Evolutionary conservation across 2,888 invertebrate genomes (phyloP), one percentile per base, ranked within the genome.

Genomic region (Ischnus inquisitorius): DNA sequence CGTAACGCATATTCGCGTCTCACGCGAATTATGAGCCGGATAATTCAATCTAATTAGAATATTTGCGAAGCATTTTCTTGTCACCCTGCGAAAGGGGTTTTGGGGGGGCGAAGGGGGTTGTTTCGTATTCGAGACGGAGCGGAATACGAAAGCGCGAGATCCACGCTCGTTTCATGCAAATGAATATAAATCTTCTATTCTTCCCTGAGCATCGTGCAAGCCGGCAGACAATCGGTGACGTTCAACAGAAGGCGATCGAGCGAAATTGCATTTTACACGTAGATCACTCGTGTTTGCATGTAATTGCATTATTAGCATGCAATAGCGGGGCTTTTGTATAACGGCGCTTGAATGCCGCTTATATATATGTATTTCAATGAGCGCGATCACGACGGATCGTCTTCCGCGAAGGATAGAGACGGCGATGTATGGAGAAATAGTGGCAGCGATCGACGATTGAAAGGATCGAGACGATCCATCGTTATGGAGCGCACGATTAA

Each of bases 391-490:
- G 34, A 60, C 3, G 25, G 34, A n/a, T 28, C 60, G 43, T 60
- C 72, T 57, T 60, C 72, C 43, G 60, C n/a, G 72, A 72, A 57
- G 19, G 43, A 72, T 22, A 57, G 72, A 72, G 60, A 72, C 16
- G 25, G 22, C 19, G 10, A 54, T 54, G 54, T 14, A 41, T 54
- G 71, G 19, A 1, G 71, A 71, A 57, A 71, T 14, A 54, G 54
- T 22, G 22, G 39, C n/a, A 19, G 54, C 16, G 34, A 34, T 10
- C 19, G 39, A 16, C 69, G 28, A 71, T 71, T 41, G 41, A 54
- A 57, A 71, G 34, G 22, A 51, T 54, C 51, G 67, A 46, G 67
- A 46, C 69, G 16, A 69, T 25, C 19, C 51, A 39, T 71, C 54
- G 54, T 34, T 41, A 51, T 14, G 41, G 71, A 71, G 39, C 54